Evolutionary conservation across 2,113 vertebrate genomes (phyloP).

Genomic region (Hypanus sabinus): DNA sequence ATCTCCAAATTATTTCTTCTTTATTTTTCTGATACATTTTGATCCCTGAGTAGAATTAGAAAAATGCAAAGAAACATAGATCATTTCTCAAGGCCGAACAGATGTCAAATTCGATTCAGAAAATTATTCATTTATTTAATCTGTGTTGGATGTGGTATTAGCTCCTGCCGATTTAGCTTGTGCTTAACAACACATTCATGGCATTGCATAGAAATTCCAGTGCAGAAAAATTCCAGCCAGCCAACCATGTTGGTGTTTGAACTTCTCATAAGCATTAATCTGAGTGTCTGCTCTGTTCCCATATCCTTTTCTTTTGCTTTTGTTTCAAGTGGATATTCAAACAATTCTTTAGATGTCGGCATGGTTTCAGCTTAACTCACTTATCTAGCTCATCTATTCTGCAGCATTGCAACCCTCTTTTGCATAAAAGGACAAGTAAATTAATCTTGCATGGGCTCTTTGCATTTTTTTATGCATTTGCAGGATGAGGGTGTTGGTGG

Average conservation of each 20-base stretch:
- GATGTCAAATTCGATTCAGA: neutral
- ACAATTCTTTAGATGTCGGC: neutral
- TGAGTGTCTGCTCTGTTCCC: neutral
- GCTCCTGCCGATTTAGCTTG: neutral
- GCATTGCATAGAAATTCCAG: neutral
- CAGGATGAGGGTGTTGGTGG: too few species aligned
- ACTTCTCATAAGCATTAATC: neutral
- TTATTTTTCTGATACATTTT: neutral
- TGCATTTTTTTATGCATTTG: neutral
- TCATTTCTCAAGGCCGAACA: neutral
- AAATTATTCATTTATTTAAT: neutral
- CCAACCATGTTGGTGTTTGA: neutral
- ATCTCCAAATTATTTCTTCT: neutral
- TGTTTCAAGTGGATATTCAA: neutral
- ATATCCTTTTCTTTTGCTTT: neutral
- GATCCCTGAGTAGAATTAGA: neutral
- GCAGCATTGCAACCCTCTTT: neutral
- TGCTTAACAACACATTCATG: neutral
- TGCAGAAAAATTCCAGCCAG: neutral
- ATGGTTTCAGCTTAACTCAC: neutral
- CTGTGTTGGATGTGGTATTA: neutral
- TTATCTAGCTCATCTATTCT: neutral
- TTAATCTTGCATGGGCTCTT: neutral
- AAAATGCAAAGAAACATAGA: neutral
- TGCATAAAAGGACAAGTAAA: neutral